These are phyloP conservation scores for Irena cyanogastra DNA, from an alignment of 2,113 vertebrate species.

Conservation along the genomic window DNA sequence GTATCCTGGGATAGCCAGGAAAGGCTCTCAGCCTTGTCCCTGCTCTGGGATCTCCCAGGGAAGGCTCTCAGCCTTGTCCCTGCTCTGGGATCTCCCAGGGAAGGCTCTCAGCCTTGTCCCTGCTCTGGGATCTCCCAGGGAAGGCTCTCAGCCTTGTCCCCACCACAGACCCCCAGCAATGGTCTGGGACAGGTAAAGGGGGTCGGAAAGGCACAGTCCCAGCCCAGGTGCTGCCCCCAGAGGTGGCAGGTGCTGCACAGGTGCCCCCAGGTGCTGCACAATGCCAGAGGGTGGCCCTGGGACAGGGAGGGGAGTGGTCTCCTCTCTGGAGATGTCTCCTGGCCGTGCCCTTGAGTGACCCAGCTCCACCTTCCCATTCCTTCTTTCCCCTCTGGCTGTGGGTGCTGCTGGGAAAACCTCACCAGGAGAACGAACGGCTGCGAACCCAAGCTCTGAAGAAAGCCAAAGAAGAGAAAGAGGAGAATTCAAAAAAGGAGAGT, in stretches of 20 bases:
- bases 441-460: slow-evolving; percentile 62
- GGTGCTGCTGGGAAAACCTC: background rate
- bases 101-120: background rate
- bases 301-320: background rate
- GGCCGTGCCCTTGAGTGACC: background rate
- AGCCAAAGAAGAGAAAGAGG: slow-evolving; percentile 54
- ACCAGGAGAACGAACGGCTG: slow-evolving; percentile 73
- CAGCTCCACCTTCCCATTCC: background rate
- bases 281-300: background rate
- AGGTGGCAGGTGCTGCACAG: too few species aligned
- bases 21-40: background rate
- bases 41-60: too few species aligned
- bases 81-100: background rate
- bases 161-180: too few species aligned
- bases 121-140: background rate
- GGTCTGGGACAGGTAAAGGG: background rate
- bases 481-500: slow-evolving; percentile 25
- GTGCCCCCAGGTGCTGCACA: background rate
- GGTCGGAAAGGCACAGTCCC: background rate
- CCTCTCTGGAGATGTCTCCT: background rate
- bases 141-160: background rate
- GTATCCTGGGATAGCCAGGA: background rate
- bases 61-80: too few species aligned
- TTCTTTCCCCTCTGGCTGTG: background rate
- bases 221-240: background rate